Conservation (phyloP, 2,797 vertebrate genomes). For the Danio albolineatus region DNA sequence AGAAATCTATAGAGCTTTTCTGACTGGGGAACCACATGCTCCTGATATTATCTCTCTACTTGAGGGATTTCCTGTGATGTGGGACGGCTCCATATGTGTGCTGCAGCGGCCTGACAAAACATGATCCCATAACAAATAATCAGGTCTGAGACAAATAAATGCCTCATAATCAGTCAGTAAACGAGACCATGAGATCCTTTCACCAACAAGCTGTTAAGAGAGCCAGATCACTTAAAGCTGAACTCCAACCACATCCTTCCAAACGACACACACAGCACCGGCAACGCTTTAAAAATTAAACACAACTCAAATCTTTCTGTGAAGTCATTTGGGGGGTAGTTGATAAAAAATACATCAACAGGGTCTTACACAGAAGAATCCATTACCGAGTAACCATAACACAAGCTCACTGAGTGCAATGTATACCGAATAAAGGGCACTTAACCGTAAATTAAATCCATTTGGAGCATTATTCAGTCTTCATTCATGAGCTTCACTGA, state of each 20-base stretch:
- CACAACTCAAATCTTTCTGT: slow-evolving; percentile 26
- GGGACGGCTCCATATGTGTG: slow-evolving; percentile 28
- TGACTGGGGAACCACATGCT: slow-evolving; percentile 36
- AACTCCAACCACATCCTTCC: neutral
- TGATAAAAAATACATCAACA: slow-evolving; percentile 39
- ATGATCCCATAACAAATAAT: slow-evolving; percentile 42
- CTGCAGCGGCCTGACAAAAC: slow-evolving; percentile 21
- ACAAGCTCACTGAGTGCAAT: neutral
- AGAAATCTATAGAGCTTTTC: slow-evolving; percentile 35
- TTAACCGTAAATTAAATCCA: slow-evolving; percentile 3
- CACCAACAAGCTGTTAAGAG: slow-evolving; percentile 3
- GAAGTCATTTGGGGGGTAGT: neutral
- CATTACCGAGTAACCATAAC: slow-evolving; percentile 12
- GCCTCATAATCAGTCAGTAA: slow-evolving; percentile 6
- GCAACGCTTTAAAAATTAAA: slow-evolving; percentile 30
- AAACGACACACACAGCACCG: neutral
- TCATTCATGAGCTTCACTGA: slow-evolving; percentile 13
- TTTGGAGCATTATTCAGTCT: slow-evolving; percentile 19
- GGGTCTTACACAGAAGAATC: slow-evolving; percentile 14
- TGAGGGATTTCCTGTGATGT: slow-evolving; percentile 51
- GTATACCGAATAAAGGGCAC: neutral
- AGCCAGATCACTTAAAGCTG: neutral
- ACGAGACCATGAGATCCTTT: slow-evolving; percentile 8
- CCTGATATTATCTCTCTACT: slow-evolving; percentile 48
- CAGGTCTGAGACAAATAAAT: neutral